A percentile compares a stretch with the other conserved stretches of the same genome.
phyloP scores from a whole-genome alignment of 2,888 invertebrate genomes.

The Tenthredo livida region DNA sequence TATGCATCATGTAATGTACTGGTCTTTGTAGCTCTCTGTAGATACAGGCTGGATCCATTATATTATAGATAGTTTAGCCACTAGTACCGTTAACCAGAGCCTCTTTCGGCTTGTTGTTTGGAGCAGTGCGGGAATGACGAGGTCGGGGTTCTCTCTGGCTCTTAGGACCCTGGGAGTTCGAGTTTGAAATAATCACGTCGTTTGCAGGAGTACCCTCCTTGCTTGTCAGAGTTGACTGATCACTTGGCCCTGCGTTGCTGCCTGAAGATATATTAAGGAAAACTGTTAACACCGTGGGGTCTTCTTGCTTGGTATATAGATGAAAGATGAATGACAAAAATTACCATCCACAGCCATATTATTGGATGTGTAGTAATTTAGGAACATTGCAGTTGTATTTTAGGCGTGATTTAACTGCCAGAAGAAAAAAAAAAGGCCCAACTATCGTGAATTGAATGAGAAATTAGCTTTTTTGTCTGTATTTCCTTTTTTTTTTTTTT shows the following conservation, averaged over 20 bases:
- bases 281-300: neutral
- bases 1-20: conserved; percentile 74
- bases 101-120: conserved; percentile 82
- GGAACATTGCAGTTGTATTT: neutral
- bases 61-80: conserved; percentile 71
- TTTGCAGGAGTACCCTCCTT: conserved; percentile 74
- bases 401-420: neutral
- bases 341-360: neutral
- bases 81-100: conserved; percentile 85
- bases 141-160: conserved; percentile 74
- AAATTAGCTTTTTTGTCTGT: neutral
- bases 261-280: conserved; percentile 64
- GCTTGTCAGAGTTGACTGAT: conserved; percentile 73
- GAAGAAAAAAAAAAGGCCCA: neutral
- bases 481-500: neutral
- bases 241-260: conserved; percentile 72
- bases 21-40: conserved; percentile 72
- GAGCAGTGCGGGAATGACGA: conserved; percentile 74
- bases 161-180: conserved; percentile 74
- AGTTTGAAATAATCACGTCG: conserved; percentile 72
- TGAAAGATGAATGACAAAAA: neutral
- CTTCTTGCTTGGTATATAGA: neutral
- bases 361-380: neutral
- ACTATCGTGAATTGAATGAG: neutral
- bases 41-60: conserved; percentile 61